Base-by-base conservation (phyloP, 2,888 invertebrate genomes). In the Leptinotarsa rubiginosa region DNA sequence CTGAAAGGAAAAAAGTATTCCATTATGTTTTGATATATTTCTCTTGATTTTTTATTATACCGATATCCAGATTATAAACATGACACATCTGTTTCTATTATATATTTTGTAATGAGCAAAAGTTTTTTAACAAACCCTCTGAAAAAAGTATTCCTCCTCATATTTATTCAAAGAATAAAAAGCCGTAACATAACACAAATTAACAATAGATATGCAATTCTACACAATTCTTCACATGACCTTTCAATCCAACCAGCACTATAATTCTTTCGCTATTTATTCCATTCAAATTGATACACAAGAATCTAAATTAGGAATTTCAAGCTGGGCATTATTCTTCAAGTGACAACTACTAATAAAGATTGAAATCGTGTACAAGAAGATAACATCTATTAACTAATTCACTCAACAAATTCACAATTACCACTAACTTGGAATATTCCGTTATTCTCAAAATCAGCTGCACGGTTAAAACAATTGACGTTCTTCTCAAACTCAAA, bases 401-500 rank as follows among this genome's bases (percentile, higher is more conserved):
- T 31, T 41, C 62, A 62, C n/a, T 62, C 31, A 41, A 62, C 62
- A 31, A 56, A 13, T 56, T 22, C 13, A 22, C 22, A 16, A n/a
- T 50, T 15, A 15, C 50, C 15, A 22, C 22, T 20, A 31, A 62
- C n/a, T 31, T 31, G 16, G 31, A 7, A 16, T 4, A 62, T 41
- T 62, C 41, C 62, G 41, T 69, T 69, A 59, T 56, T 69, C 25
- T 10, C 18, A 20, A 49, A 13, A 41, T 22, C 12, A 54, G 31
- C 68, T 31, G 20, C 47, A 59, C 41, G 50, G 41, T 69, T 56
- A 41, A 69, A 69, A 18, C 56, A 47, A 69, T 41, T 56, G 47
- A 50, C 47, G 16, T 56, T 69, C 47, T 52, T 47, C 56, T 13
- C n/a, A 69, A 69, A 69, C 47, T 47, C 59, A 69, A 47, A 41